Percentiles rank a stretch among this genome's conserved stretches.
Conservation (phyloP, 2,888 invertebrate genomes). For the Calliphora vomitoria region DNA sequence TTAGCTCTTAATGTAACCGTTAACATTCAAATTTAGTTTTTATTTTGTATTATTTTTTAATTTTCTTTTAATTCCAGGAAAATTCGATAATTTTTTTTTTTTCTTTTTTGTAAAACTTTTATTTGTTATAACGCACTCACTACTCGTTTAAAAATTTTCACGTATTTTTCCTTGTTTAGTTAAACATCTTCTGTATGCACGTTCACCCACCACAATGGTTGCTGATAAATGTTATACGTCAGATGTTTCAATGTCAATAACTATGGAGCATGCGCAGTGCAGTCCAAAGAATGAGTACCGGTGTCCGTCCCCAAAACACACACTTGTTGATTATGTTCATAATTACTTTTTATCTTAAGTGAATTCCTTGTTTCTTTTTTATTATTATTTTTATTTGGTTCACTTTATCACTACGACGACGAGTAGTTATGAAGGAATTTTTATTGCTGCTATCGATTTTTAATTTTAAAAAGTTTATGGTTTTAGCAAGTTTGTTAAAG, state of each 20-base stretch:
- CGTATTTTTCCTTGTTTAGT: background rate
- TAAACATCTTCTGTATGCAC: conserved; percentile 24
- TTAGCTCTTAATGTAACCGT: background rate
- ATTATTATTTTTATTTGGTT: background rate
- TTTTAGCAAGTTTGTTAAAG: background rate
- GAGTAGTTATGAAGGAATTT: background rate
- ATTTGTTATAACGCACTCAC: background rate
- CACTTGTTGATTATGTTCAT: conserved; percentile 62
- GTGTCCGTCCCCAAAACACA: conserved; percentile 15
- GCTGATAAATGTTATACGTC: conserved; percentile 51
- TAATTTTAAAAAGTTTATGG: conserved; percentile 22
- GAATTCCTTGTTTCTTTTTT: background rate
- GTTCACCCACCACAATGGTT: conserved; percentile 61
- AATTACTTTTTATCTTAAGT: conserved; percentile 45
- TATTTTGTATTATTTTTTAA: background rate
- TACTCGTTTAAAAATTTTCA: background rate
- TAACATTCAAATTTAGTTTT: background rate
- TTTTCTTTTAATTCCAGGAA: background rate
- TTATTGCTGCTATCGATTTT: conserved; percentile 43
- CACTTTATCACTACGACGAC: background rate
- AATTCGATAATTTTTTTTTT: background rate
- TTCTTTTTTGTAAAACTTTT: background rate
- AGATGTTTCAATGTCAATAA: conserved; percentile 65
- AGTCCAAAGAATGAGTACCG: background rate
- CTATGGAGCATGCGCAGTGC: conserved; percentile 39